A percentile compares a stretch with the other conserved stretches of the same genome.
Conservation (phyloP, 2,888 invertebrate species). For the Osedax fenrisi region DNA sequence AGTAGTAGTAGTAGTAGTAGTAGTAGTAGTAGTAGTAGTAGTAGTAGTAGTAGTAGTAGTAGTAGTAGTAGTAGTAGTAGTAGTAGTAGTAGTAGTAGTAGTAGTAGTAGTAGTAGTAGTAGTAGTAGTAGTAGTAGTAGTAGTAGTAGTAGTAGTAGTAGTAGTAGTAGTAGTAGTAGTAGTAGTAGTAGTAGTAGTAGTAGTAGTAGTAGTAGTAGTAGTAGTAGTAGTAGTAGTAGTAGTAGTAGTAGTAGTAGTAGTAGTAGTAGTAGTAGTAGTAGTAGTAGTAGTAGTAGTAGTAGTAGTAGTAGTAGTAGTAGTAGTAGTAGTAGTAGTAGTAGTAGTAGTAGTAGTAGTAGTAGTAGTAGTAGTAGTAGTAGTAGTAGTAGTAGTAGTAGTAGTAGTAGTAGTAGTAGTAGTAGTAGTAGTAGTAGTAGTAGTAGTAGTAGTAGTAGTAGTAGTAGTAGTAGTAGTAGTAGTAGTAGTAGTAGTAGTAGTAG, state of each 20-base stretch:
- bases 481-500: neutral
- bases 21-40: slow-evolving; percentile 2
- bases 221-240: slow-evolving; percentile 2
- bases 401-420: slow-evolving; percentile 2
- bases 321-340: slow-evolving; percentile 2
- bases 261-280: slow-evolving; percentile 2
- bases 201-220: slow-evolving; percentile 2
- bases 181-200: slow-evolving; percentile 2
- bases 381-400: neutral
- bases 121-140: neutral
- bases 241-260: slow-evolving; percentile 2
- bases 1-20: slow-evolving; percentile 2
- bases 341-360: neutral
- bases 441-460: neutral
- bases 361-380: neutral
- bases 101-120: neutral
- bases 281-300: slow-evolving; percentile 2
- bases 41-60: slow-evolving; percentile 2
- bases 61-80: slow-evolving; percentile 2
- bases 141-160: slow-evolving; percentile 2
- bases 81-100: neutral
- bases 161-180: slow-evolving; percentile 2
- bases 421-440: neutral
- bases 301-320: neutral
- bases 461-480: neutral